Evolutionary conservation across 2,888 invertebrate genomes (phyloP).

Genomic region (Polymixis flavicincta): DNA sequence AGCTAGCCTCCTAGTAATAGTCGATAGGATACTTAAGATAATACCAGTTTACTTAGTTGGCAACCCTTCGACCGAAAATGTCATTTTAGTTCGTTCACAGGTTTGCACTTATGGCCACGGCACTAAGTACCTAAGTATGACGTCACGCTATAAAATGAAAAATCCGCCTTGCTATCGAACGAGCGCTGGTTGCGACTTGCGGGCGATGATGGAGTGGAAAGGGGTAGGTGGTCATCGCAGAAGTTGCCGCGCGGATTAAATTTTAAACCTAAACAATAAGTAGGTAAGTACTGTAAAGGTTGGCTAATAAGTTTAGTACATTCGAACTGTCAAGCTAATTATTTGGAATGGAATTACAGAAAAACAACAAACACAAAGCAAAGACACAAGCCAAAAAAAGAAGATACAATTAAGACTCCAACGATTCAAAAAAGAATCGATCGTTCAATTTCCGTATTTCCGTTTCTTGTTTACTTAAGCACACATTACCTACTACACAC

Average conservation of each 20-base stretch:
- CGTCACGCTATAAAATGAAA: slow-evolving; percentile 17
- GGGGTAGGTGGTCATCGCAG: background rate
- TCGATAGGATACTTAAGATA: background rate
- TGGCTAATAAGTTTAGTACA: no score
- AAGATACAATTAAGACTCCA: no score
- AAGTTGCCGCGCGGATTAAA: background rate
- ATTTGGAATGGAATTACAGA: no score
- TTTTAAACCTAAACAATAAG: background rate
- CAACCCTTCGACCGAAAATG: background rate
- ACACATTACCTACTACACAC: slow-evolving; percentile 12
- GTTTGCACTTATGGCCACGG: slow-evolving; percentile 2
- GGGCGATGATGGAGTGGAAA: slow-evolving; percentile 4
- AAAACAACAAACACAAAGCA: no score
- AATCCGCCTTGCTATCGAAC: slow-evolving; percentile 6
- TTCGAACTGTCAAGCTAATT: no score
- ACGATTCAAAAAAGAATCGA: no score
- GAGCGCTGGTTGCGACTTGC: background rate
- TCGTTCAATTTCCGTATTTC: background rate
- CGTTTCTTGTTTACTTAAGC: background rate
- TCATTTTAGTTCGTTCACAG: background rate
- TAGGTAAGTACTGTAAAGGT: no score
- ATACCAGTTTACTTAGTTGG: no score
- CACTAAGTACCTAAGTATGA: background rate
- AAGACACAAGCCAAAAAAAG: no score
- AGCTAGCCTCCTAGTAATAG: no score